A percentile compares a stretch with the other conserved stretches of the same genome.
Conservation (phyloP, 1,140 invertebrate species). For the Macrobrachium nipponense region DNA sequence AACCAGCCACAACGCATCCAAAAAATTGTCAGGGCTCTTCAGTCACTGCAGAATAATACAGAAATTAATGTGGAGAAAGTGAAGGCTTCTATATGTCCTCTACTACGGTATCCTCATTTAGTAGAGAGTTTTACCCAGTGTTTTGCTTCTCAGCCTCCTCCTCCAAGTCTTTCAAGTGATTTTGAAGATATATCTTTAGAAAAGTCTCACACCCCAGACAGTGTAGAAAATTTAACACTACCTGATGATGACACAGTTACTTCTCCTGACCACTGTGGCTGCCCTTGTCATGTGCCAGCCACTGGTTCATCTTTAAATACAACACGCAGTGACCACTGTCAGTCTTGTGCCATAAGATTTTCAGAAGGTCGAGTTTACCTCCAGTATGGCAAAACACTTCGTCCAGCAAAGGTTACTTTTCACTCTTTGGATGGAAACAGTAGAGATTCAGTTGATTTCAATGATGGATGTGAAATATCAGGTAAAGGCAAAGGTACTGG, state of each 20-base stretch:
- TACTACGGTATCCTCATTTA: slow-evolving; percentile 40
- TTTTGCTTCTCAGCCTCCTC: slow-evolving; percentile 47
- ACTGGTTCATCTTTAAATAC: slow-evolving; percentile 1
- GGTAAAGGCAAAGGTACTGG: background rate
- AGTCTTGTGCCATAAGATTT: slow-evolving; percentile 28
- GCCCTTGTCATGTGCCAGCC: slow-evolving; percentile 31
- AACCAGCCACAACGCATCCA: slow-evolving; percentile 42
- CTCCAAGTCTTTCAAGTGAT: slow-evolving; percentile 44
- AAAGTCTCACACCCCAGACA: slow-evolving; percentile 26
- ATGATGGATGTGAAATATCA: background rate
- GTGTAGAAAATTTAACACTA: slow-evolving; percentile 38
- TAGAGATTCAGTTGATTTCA: background rate
- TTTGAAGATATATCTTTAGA: slow-evolving; percentile 51
- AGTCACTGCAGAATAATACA: slow-evolving; percentile 22
- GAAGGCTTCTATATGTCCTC: slow-evolving; percentile 38
- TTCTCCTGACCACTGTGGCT: slow-evolving; percentile 41
- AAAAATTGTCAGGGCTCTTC: slow-evolving; percentile 41
- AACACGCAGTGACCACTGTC: background rate
- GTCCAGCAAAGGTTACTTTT: slow-evolving; percentile 10
- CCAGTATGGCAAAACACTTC: slow-evolving; percentile 5
- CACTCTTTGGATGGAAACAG: background rate
- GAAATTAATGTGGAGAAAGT: slow-evolving; percentile 30
- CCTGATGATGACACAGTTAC: slow-evolving; percentile 31
- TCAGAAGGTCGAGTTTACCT: slow-evolving; percentile 8
- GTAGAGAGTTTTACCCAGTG: slow-evolving; percentile 48